Base-by-base conservation (phyloP, 2,113 vertebrate genomes). In the Baryphthengus martii region DNA sequence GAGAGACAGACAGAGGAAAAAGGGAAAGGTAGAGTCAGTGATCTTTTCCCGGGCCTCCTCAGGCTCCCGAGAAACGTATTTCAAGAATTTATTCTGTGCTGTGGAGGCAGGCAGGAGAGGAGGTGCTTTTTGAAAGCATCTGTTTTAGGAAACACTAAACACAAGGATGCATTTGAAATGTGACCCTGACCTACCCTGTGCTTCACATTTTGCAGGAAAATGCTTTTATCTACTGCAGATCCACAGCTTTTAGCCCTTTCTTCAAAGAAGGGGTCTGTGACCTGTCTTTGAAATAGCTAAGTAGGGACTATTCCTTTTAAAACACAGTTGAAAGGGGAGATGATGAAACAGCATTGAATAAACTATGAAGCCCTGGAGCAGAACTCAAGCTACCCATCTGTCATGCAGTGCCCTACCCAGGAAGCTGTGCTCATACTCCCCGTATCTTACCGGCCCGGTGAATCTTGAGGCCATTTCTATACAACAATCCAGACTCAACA, bases 191-290 rank as follows among this genome's bases (percentile, higher is more conserved):
- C 79, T 93, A 45, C 59, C 61, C 65, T 33, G 47, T 83, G 59
- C 55, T 66, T 79, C 88, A 67, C 33, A 67, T 86, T 88, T 88
- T 84, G 72, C 67, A 80, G 63, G 35, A 88, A 90, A 94, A 70
- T 50, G 75, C 88, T 92, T 96, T 96, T 80, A 92, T 94, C 83
- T 88, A 17, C 37, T 63, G 59, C 33, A 92, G 45, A 92, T 80
- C 58, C 72, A 77, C 37, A 84, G 72, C 80, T 94, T 96, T 93
- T 77, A 90, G 85, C 50, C 76, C 63, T 83, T 80, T 86, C 28
- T 70, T 91, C 76, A 90, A 94, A 86, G 79, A 92, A 90, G 35
- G 16, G 59, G 79, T 86, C 88, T 88, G 24, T 88, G 86, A 93
- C 85, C 94, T 12, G 2, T 35, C 75, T 94, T 71, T 67, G 79